A percentile compares a stretch with the other conserved stretches of the same genome.
phyloP scores from a whole-genome alignment of 1,140 invertebrate genomes.

The Amyelois transitella region DNA sequence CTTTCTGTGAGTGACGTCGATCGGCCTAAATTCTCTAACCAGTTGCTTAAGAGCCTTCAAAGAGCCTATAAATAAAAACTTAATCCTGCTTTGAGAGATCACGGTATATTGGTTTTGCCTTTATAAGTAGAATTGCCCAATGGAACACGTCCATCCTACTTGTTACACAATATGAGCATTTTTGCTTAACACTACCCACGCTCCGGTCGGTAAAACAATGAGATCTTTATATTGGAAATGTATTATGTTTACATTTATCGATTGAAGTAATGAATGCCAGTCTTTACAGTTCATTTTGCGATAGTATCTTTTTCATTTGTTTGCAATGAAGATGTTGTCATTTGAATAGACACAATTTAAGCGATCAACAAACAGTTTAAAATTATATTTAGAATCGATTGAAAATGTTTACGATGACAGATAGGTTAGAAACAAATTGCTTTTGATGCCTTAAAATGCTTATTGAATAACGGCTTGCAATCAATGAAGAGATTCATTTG shows the following conservation, averaged over 20 bases:
- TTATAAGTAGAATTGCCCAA: constrained; percentile 32
- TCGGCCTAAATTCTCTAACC: constrained; percentile 4
- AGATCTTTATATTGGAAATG: constrained; percentile 18
- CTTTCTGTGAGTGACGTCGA: constrained; percentile 11
- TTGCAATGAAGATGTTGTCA: neutral
- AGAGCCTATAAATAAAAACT: neutral
- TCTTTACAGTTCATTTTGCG: constrained; percentile 11
- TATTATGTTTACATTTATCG: constrained; percentile 52
- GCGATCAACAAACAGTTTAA: neutral
- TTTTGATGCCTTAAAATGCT: too few relatives aligned
- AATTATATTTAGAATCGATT: neutral
- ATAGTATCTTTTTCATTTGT: neutral
- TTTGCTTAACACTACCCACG: constrained; percentile 39
- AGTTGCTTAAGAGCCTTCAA: neutral
- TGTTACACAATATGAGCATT: constrained; percentile 39
- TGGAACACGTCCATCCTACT: constrained; percentile 22
- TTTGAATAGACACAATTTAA: neutral
- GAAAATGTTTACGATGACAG: neutral
- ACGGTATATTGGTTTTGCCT: constrained; percentile 22
- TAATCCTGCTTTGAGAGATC: neutral
- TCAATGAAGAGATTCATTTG: too few relatives aligned
- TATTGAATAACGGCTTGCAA: too few relatives aligned
- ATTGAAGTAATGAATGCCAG: constrained; percentile 31
- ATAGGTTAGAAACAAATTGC: too few relatives aligned
- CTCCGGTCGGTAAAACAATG: constrained; percentile 46